phyloP scores from a whole-genome alignment of 2,888 invertebrate species.

The Nemotelus pantherinus region DNA sequence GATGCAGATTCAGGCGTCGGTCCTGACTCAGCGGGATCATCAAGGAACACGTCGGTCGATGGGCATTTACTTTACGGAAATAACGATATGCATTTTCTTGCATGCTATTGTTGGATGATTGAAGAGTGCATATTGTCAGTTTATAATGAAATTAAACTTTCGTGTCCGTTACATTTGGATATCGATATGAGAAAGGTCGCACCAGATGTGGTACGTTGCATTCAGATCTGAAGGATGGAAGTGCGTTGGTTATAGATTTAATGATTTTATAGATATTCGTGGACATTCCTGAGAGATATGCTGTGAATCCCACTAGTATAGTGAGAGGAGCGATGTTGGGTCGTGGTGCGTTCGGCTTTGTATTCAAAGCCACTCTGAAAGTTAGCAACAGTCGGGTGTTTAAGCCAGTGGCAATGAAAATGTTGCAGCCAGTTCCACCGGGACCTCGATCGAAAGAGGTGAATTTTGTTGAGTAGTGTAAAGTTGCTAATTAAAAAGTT shows the following conservation, averaged over 20 bases:
- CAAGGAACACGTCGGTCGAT: slow-evolving; percentile 84
- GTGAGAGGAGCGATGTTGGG: slow-evolving; percentile 82
- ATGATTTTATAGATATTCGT: slow-evolving; percentile 74
- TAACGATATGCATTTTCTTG: slow-evolving; percentile 59
- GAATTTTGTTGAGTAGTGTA: slow-evolving; percentile 24
- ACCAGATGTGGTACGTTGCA: slow-evolving; percentile 81
- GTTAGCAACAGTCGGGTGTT: slow-evolving; percentile 68
- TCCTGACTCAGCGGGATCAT: slow-evolving; percentile 81
- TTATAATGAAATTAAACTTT: slow-evolving; percentile 75
- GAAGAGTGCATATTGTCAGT: slow-evolving; percentile 95
- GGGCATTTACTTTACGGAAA: slow-evolving; percentile 71
- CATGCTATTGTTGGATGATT: slow-evolving; percentile 86
- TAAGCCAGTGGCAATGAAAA: slow-evolving; percentile 90
- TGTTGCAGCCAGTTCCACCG: slow-evolving; percentile 93
- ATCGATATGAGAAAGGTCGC: slow-evolving; percentile 83
- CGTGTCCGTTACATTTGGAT: slow-evolving; percentile 84
- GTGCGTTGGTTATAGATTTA: not conserved
- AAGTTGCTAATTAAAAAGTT: not conserved
- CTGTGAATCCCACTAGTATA: slow-evolving; percentile 85
- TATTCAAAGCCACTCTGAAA: slow-evolving; percentile 83
- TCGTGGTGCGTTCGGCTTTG: slow-evolving; percentile 98
- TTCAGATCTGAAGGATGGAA: not conserved
- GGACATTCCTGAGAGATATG: slow-evolving; percentile 83
- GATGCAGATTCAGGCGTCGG: slow-evolving; percentile 91
- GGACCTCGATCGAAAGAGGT: slow-evolving; percentile 66